A percentile compares a stretch with the other conserved stretches of the same genome.
Evolutionary conservation across 2,797 vertebrate species (phyloP).

Genomic region (Odontamblyopus lacepedii): DNA sequence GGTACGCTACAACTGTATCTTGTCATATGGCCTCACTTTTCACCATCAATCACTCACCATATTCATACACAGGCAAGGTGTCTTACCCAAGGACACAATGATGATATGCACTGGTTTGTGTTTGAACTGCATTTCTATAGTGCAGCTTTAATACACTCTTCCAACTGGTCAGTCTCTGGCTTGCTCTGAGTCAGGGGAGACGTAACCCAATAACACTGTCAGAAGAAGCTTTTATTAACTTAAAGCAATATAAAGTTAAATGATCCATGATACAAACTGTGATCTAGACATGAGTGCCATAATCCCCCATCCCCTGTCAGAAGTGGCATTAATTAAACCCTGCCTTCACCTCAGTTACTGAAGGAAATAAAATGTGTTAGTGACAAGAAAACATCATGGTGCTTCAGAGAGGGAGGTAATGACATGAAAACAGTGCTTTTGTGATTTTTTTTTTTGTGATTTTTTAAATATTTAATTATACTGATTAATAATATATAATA

Average conservation of each 20-base stretch:
- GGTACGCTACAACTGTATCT: not conserved
- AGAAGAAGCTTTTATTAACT: not conserved
- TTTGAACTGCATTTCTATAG: not conserved
- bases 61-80: not conserved
- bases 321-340: conserved; percentile 36
- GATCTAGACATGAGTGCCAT: not conserved
- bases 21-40: too few relatives aligned
- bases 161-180: not conserved
- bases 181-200: not conserved
- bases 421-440: conserved; percentile 3
- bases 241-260: not conserved
- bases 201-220: not conserved
- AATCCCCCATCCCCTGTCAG: conserved; percentile 21
- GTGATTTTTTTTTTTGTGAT: not conserved
- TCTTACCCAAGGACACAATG: not conserved
- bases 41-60: not conserved
- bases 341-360: conserved; percentile 27
- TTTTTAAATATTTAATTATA: too few relatives aligned
- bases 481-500: not conserved
- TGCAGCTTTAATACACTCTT: not conserved
- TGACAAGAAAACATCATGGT: conserved; percentile 31
- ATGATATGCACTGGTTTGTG: not conserved
- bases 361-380: not conserved
- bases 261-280: not conserved
- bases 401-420: not conserved